Evolutionary conservation across 2,888 invertebrate genomes (phyloP), one percentile per base, ranked within the genome.

Genomic region (Clivina fossor): DNA sequence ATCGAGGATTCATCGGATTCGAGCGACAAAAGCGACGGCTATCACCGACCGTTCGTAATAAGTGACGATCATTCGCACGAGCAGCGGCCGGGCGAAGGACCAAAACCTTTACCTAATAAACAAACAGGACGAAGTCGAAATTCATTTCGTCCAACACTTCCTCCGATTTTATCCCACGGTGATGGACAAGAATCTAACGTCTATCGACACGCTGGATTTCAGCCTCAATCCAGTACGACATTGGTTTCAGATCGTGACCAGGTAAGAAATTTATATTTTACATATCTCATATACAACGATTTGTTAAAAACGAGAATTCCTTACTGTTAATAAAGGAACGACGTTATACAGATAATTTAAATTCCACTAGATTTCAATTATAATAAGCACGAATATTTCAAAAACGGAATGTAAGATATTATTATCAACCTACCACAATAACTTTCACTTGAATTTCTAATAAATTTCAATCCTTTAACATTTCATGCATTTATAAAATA

Each of bases 1-100:
- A n/a, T 40, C 1, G 49, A 43, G 8, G 51, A 59, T 19, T 19
- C 33, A 24, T 41, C 30, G 20, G 43, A 56, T 8, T 37, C 50
- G 20, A 49, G 58, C 7, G 24, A 50, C 71, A 75, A 78, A 66
- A 76, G 76, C 2, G 78, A 78, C 54, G 76, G 76, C 0, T 65
- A 77, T 1, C 78, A 78, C 64, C 67, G 75, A 43, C 77, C 78
- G 0, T 77, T 78, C 71, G 69, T 60, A 18, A 63, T 74, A 2
- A 78, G 79, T 1, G 84, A 84, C 58, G 84, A 84, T 61, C 83
- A 83, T 61, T 84, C 83, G 0, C 84, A 85, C 62, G 84, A 85
- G 62, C 81, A 82, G 60, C 68, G 80, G n/a, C 83, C 82, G 2
- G 75, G 65, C 3, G 62, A 80, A 54, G 66, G 66, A 32, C 64